A percentile compares a stretch with the other conserved stretches of the same genome.
phyloP scores from a whole-genome alignment of 1,140 invertebrate genomes.

The Aphaenogaster rudis region DNA sequence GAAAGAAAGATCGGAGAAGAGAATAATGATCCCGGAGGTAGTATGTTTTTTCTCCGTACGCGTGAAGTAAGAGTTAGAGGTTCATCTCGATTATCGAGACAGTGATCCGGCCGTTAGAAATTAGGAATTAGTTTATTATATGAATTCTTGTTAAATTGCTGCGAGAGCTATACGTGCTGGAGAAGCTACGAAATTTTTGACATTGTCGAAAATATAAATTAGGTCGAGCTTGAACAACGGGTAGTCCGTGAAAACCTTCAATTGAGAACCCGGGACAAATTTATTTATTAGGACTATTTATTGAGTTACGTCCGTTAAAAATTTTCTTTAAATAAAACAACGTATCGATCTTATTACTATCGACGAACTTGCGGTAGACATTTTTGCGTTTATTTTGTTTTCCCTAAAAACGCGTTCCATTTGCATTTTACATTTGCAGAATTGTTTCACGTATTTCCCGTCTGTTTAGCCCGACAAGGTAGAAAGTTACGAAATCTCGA shows the following conservation, averaged over 20 bases:
- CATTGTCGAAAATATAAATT: conserved; percentile 50
- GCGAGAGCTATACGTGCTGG: conserved; percentile 68
- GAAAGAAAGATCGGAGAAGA: conserved; percentile 55
- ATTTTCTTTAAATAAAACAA: neutral
- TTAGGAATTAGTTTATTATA: conserved; percentile 82
- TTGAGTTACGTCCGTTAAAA: neutral
- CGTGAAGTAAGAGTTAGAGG: conserved; percentile 57
- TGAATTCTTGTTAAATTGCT: conserved; percentile 76
- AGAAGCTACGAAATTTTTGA: conserved; percentile 37
- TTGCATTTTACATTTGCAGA: neutral
- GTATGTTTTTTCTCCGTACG: conserved; percentile 57
- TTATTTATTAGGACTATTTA: neutral
- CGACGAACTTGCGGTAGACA: neutral
- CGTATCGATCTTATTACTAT: neutral
- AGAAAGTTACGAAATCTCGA: conserved; percentile 34
- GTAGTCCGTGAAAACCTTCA: conserved; percentile 29
- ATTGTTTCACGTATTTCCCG: conserved; percentile 47
- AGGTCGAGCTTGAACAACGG: conserved; percentile 40
- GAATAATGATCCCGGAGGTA: conserved; percentile 60
- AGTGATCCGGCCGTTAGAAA: conserved; percentile 85
- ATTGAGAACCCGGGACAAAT: neutral
- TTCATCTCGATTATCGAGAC: conserved; percentile 78
- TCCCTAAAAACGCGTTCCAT: neutral
- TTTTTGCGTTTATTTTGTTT: neutral
- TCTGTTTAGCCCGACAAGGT: conserved; percentile 21